Base-by-base conservation (phyloP, 2,113 vertebrate genomes). In the Pipra filicauda region DNA sequence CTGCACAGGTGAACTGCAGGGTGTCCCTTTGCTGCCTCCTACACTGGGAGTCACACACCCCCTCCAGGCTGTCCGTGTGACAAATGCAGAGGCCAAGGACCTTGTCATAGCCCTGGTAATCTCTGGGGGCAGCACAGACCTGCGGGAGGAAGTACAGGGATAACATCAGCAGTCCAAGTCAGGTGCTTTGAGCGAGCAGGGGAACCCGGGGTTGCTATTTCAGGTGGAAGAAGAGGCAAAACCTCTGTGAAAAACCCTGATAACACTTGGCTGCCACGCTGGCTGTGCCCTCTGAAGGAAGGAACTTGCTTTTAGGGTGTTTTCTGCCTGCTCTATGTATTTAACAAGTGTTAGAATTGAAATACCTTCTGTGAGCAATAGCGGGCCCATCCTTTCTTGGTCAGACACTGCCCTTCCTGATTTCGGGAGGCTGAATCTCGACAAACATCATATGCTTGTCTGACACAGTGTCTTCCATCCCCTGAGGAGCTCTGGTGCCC, bases 1-100 rank as follows among this genome's bases (percentile, higher is more conserved):
- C 72, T 0, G 74, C 52, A 71, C 98, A 99, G 24, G 95, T 16
- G 55, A 99, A 81, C 72, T 96, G 96, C 62, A 99, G 95, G 39
- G 75, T 21, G 3, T 84, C 37, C 30, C 57, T 95, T 28, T 96
- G 82, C 15, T 58, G 77, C 67, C 70, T 95, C n/a, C 97, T 95
- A 31, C 99, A 99, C 44, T 89, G 95, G 22, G 96, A 72, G 15
- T 97, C 83, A 46, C 98, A 99, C 2, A 95, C 49, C 0, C 64
- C 78, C 82, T 98, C 97, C 64, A 97, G 96, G 30, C 91, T 82
- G 24, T 92, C 95, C 21, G 93, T 79, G 91, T 52, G 98, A 84
- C 99, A 99, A 58, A 98, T 52, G 84, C 99, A 99, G 85, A 99
- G 97, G 2, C 99, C 99, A 3, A 99, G 97, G 39, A 96, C 87